Base-by-base conservation (phyloP, 2,113 vertebrate species). In the Melanotaenia duboulayi region DNA sequence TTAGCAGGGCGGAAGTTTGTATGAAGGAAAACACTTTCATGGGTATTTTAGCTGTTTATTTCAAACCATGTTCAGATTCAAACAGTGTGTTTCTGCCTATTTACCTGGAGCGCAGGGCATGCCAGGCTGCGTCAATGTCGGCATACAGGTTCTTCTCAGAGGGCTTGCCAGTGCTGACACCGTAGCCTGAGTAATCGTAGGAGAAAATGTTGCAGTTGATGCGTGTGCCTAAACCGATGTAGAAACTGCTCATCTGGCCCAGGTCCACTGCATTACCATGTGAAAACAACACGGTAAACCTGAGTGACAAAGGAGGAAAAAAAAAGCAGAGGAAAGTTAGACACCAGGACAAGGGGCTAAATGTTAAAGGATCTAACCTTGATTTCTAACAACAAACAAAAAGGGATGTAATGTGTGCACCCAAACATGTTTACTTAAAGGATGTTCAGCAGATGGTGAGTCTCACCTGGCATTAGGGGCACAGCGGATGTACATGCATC, bases 191-290 rank as follows among this genome's bases (percentile, higher is more conserved):
- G 89, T 99, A 99, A 90, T 99, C 98, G 0, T 99, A 99, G 72
- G 98, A 99, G 92, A 99, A 99, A 90, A 99, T 95, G 92, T 99
- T 99, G 93, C 98, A 99, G 92, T 95, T 97, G 93, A 99, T 97
- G 71, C 98, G 97, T 0, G 97, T 95, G 61, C 98, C 98, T 89
- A 99, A 92, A 71, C 97, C 97, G 0, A 99, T 94, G 88, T 99
- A 99, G 92, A 99, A 99, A 90, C 98, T 99, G 94, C 97, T 97
- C 98, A 99, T 99, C 94, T 99, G 98, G 23, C 98, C 98, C 85
- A 99, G 92, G 92, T 99, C 98, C 76, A 99, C 98, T 0, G 97
- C 98, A 0, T 99, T 99, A 70, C 98, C 98, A 0, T 99, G 98
- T 0, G 98, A 99, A 87, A 99, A 99, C 64, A 99, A 94, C 58